These are phyloP conservation scores for Drosophila borealis DNA, from an alignment of 2,888 invertebrate genomes.

Conservation along the genomic window DNA sequence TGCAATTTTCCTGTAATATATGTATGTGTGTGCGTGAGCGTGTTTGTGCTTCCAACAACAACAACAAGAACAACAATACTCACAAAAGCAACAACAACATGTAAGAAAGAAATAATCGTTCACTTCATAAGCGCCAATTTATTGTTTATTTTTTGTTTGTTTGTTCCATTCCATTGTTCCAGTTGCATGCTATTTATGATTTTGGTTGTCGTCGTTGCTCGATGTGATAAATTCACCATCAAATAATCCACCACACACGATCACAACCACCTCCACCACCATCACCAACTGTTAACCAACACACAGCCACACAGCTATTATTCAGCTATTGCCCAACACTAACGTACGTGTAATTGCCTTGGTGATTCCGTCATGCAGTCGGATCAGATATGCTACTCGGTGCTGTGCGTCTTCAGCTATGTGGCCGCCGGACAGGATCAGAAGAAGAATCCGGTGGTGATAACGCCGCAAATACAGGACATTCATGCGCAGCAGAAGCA, in stretches of 20 bases:
- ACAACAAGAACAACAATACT: conserved; percentile 18
- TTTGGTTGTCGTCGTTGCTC: conserved; percentile 34
- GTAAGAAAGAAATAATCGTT: conserved; percentile 9
- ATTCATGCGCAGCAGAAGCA: conserved; percentile 83
- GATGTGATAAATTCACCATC: conserved; percentile 31
- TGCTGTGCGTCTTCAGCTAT: conserved; percentile 99
- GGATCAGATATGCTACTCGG: conserved; percentile 99
- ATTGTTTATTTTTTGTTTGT: conserved; percentile 1
- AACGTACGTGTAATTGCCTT: conserved; percentile 34
- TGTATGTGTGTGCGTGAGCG: background rate
- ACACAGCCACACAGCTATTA: conserved; percentile 17
- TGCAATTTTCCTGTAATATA: background rate
- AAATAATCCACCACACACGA: conserved; percentile 6
- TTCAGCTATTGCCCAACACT: conserved; percentile 46
- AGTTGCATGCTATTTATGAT: conserved; percentile 38
- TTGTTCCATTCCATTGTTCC: conserved; percentile 51
- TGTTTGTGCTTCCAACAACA: conserved; percentile 15
- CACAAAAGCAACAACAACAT: conserved; percentile 12
- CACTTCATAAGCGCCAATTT: conserved; percentile 36
- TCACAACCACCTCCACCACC: background rate
- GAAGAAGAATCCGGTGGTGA: conserved; percentile 86
- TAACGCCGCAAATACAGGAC: conserved; percentile 84
- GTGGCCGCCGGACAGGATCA: conserved; percentile 96
- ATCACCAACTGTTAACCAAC: background rate
- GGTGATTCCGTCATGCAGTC: conserved; percentile 87